Percentiles rank a stretch among this genome's conserved stretches.
phyloP scores from a whole-genome alignment of 1,140 invertebrate genomes.

The Solen grandis region DNA sequence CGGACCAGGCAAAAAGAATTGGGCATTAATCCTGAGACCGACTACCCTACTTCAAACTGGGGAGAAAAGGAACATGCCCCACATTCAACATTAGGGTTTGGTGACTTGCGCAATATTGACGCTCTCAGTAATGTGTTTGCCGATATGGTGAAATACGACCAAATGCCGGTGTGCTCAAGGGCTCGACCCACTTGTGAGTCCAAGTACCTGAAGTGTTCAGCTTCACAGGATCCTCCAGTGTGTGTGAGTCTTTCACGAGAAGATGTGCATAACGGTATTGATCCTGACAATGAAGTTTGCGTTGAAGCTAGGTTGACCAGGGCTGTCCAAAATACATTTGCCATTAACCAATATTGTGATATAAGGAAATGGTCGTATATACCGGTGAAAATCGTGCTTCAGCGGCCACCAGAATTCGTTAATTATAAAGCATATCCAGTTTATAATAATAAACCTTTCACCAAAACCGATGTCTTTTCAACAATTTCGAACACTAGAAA shows the following conservation, averaged over 20 bases:
- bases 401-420: conserved; percentile 48
- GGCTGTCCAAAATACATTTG: conserved; percentile 50
- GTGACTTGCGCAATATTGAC: conserved; percentile 44
- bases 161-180: conserved; percentile 41
- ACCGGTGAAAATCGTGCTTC: conserved; percentile 50
- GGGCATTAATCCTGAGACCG: conserved; percentile 47
- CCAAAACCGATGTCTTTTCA: conserved; percentile 46
- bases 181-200: conserved; percentile 37
- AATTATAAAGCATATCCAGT: conserved; percentile 55
- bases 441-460: conserved; percentile 45
- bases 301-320: conserved; percentile 32
- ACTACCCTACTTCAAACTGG: conserved; percentile 39
- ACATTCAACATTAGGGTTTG: conserved; percentile 17
- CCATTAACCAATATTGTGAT: conserved; percentile 54
- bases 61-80: conserved; percentile 37
- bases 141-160: conserved; percentile 53
- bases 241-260: conserved; percentile 47
- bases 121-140: conserved; percentile 48
- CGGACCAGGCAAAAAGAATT: conserved; percentile 69
- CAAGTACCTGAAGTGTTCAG: conserved; percentile 32
- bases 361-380: conserved; percentile 50
- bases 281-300: conserved; percentile 8
- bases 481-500: conserved; percentile 30
- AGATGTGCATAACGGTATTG: conserved; percentile 12
- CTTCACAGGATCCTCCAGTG: conserved; percentile 10